Evolutionary conservation across 2,113 vertebrate genomes (phyloP), one percentile per base, ranked within the genome.

Genomic region (Jacana jacana): DNA sequence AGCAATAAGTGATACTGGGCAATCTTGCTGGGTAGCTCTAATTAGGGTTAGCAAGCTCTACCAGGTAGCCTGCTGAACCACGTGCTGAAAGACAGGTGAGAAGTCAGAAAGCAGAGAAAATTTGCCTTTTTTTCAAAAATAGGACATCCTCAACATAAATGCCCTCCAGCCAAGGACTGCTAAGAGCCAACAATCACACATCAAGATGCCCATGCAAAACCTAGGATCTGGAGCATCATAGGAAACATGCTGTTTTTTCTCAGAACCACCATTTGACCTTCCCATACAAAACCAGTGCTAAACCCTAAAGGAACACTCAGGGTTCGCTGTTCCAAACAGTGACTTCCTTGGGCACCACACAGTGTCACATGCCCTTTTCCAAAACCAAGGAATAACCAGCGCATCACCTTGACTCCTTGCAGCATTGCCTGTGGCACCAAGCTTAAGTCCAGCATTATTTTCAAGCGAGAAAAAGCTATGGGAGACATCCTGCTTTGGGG

Each of bases 61-160:
- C 15, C 37, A 64, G 71, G 30, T 17, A 13, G 40, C 37, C 65
- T 55, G 2, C 52, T 77, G 49, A 71, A 23, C 33, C 2, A 1
- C 31, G 22, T 0, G 0, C 13, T 30, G 51, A 27, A 66, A 52
- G 40, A 8, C 75, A 37, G 1, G 0, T 1, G 30, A 51, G 11
- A 64, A 68, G 24, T 64, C 44, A 78, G 48, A 91, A 51, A 0
- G 0, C 33, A 79, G 11, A 14, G 28, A 11, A 31, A 15, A 54
- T 31, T 27, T 10, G 7, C 13, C 16, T 49, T 44, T 5, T 30
- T 72, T 51, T 48, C 42, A 52, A 70, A 78, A 54, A 3, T 1
- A 63, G 51, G n/a, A 70, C 37, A 35, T 8, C 12, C 31, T 81
- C 73, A 58, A 5, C 48, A 80, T 79, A 25, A 55, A 28, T 2